phyloP scores from a whole-genome alignment of 2,113 vertebrate genomes.

The Podocnemis expansa region DNA sequence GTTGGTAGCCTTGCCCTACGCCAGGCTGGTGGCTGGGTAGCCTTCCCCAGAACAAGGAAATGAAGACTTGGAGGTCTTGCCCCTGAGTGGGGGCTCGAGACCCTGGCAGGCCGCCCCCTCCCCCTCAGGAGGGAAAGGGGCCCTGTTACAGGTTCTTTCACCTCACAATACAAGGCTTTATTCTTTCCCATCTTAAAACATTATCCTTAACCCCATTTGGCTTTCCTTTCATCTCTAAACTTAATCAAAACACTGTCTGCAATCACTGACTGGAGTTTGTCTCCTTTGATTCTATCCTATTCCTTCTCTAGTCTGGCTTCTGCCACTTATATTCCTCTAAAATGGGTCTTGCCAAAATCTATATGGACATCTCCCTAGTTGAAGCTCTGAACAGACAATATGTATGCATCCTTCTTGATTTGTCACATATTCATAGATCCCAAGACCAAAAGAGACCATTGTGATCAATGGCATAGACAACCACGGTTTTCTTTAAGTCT shows the following conservation, averaged over 20 bases:
- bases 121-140: too few species aligned
- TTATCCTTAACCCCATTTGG: background rate
- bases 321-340: background rate
- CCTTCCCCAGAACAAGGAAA: too few species aligned
- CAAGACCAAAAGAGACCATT: background rate
- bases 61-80: too few species aligned
- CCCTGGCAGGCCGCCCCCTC: too few species aligned
- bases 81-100: too few species aligned
- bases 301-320: background rate
- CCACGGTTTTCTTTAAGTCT: background rate
- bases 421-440: background rate
- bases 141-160: too few species aligned
- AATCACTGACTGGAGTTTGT: background rate
- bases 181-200: background rate
- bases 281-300: background rate
- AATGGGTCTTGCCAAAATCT: background rate
- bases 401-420: background rate
- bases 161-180: background rate
- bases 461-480: background rate
- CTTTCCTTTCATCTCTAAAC: background rate
- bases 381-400: background rate
- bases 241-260: background rate
- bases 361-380: background rate
- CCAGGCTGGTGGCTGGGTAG: too few species aligned
- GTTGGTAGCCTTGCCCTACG: too few species aligned